Percentiles rank a stretch among this genome's conserved stretches.
Conservation (phyloP, 2,113 vertebrate species). For the Rhombomys opimus region DNA sequence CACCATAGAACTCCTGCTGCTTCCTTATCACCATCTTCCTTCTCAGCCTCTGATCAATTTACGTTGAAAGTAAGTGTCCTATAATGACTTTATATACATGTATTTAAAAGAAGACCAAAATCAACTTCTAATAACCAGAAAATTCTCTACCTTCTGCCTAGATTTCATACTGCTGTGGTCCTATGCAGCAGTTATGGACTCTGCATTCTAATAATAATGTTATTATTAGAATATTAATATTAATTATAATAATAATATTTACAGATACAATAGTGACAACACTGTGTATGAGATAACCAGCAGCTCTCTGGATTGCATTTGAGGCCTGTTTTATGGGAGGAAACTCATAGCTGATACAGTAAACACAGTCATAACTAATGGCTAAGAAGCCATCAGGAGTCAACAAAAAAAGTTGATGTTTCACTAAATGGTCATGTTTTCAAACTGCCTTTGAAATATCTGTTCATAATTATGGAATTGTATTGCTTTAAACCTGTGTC, state of each 20-base stretch:
- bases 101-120: background rate
- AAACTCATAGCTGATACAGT: too few relatives aligned
- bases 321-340: background rate
- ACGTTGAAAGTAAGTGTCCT: slow-evolving; percentile 63
- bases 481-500: background rate
- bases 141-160: background rate
- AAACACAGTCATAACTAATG: background rate
- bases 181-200: too few relatives aligned
- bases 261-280: background rate
- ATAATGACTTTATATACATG: background rate
- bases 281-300: background rate
- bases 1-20: slow-evolving; percentile 70
- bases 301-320: background rate
- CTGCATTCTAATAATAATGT: too few relatives aligned
- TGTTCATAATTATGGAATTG: background rate
- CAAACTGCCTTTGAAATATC: background rate
- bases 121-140: background rate
- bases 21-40: slow-evolving; percentile 71
- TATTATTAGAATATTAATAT: too few relatives aligned
- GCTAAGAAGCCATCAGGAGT: background rate
- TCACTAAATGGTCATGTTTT: background rate
- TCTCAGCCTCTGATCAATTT: slow-evolving; percentile 66
- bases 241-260: background rate
- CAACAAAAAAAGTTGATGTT: too few relatives aligned
- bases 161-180: background rate